Evolutionary conservation across 1,140 invertebrate genomes (phyloP), one percentile per base, ranked within the genome.

Genomic region (Callitettix versicolor): DNA sequence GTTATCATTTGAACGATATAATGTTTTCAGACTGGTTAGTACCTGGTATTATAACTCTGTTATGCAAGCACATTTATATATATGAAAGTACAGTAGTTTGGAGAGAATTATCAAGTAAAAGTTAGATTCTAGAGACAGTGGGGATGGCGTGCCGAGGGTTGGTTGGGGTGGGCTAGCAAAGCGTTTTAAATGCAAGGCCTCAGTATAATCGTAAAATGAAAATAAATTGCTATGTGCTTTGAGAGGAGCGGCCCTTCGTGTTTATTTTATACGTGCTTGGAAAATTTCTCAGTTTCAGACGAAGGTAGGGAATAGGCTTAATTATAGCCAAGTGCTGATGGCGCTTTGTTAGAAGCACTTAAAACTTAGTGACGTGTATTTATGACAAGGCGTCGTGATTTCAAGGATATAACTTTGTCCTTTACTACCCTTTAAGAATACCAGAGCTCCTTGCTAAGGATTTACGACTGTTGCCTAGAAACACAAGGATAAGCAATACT

Each of bases 231-330:
- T 22, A 26, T 20, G 40, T 41, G 51, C 51, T 44, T 18, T 17
- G 51, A 53, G 51, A 53, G 36, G n/a, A 11, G 20, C 34, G 12
- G 18, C 26, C 51, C 51, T 21, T 20, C 36, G 17, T 53, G 51
- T 53, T 53, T 53, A 38, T 53, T 53, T 53, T 53, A 53, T 53
- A 53, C 51, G 51, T 53, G 51, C 51, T 38, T 18, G 40, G 51
- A 53, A 53, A 53, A 53, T 42, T 41, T 24, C 38, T 34, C 34
- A 41, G 33, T 52, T 38, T 41, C 18, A 15, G 38, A 15, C 18
- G 38, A 22, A 17, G 42, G 42, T 17, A 12, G n/a, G 42, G n/a
- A 12, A 22, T 17, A 22, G 42, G 48, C 15, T 26, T 51, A 51
- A 51, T 51, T 51, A 51, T 30, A 51, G 36, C 48, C 6, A 18